Evolutionary conservation across 2,888 invertebrate species (phyloP).

Genomic region (Nezara viridula): DNA sequence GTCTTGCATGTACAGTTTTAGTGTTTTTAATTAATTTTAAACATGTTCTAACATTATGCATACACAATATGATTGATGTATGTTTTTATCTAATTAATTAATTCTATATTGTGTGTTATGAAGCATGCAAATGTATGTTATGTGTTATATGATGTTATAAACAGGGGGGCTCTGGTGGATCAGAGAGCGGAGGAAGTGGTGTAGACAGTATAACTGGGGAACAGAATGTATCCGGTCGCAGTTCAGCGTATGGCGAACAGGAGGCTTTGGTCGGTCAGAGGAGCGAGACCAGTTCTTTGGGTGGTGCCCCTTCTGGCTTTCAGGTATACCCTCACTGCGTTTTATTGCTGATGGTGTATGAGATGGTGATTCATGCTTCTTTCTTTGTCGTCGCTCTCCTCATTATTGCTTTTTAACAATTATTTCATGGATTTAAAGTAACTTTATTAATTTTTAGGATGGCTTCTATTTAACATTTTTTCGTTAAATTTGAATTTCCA

Average conservation of each 20-base stretch:
- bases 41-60: slow-evolving; percentile 9
- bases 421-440: background rate
- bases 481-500: background rate
- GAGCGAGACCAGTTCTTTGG: slow-evolving; percentile 74
- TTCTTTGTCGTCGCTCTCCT: background rate
- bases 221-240: slow-evolving; percentile 88
- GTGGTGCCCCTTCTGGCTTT: slow-evolving; percentile 71
- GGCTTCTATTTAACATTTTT: background rate
- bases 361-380: background rate
- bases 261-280: slow-evolving; percentile 72
- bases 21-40: background rate
- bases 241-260: slow-evolving; percentile 90
- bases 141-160: slow-evolving; percentile 10
- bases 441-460: background rate
- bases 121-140: slow-evolving; percentile 42
- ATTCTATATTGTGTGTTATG: slow-evolving; percentile 9
- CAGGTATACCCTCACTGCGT: slow-evolving; percentile 67
- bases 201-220: slow-evolving; percentile 93
- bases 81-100: slow-evolving; percentile 34
- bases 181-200: slow-evolving; percentile 92
- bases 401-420: background rate
- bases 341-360: background rate
- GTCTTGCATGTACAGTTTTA: background rate
- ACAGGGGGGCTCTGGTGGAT: slow-evolving; percentile 72
- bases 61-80: slow-evolving; percentile 2